Evolutionary conservation across 2,113 vertebrate genomes (phyloP).

Genomic region (Protomyctophum bolini): DNA sequence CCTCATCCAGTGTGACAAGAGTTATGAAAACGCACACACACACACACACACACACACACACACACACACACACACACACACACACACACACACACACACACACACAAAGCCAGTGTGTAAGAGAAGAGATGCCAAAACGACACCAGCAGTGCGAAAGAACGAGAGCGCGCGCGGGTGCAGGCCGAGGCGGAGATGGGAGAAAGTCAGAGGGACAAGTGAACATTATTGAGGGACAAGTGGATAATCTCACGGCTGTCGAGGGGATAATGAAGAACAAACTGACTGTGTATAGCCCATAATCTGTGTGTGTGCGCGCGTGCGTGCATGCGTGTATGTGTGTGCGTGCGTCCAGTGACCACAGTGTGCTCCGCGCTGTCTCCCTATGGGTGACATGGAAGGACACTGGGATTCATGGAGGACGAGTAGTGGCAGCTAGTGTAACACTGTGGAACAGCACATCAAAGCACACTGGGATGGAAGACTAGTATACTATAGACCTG

Average conservation of each 20-base stretch:
- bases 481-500: no score
- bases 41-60: no score
- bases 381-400: slow-evolving; percentile 33
- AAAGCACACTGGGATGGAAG: not conserved
- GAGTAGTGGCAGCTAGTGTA: not conserved
- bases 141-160: not conserved
- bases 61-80: no score
- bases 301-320: not conserved
- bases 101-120: no score
- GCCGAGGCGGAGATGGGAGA: slow-evolving; percentile 1
- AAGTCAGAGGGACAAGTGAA: not conserved
- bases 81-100: no score
- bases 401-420: slow-evolving; percentile 51
- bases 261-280: slow-evolving; percentile 42
- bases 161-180: not conserved
- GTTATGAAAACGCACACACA: no score
- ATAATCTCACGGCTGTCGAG: slow-evolving; percentile 38
- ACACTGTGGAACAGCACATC: not conserved
- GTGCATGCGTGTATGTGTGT: no score
- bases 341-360: not conserved
- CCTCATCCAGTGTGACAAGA: no score
- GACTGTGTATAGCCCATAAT: slow-evolving; percentile 20
- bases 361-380: not conserved
- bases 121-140: no score
- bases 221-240: not conserved